phyloP scores from a whole-genome alignment of 2,113 vertebrate genomes.

The Anser brachyrhynchus region DNA sequence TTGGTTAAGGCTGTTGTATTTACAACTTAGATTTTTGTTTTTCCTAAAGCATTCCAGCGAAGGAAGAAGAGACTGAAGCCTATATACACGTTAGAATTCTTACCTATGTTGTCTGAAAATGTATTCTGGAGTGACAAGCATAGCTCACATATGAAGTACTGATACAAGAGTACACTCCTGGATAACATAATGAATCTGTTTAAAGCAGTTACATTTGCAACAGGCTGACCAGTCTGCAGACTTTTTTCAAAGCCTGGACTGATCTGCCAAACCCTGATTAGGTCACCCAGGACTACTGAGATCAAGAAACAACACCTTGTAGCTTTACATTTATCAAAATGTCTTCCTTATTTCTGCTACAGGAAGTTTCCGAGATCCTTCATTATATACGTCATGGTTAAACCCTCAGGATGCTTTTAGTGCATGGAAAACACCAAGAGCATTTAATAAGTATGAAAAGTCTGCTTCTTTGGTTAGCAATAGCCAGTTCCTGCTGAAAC shows the following conservation, averaged over 20 bases:
- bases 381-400: constrained; percentile 91
- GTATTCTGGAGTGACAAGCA: background rate
- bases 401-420: constrained; percentile 76
- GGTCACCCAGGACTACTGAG: background rate
- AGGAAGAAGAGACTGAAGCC: background rate
- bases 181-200: background rate
- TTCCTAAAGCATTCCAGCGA: background rate
- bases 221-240: background rate
- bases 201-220: background rate
- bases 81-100: background rate
- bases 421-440: constrained; percentile 84
- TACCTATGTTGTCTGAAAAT: background rate
- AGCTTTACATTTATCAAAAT: background rate
- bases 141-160: background rate
- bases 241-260: background rate
- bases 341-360: constrained; percentile 6
- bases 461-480: constrained; percentile 92
- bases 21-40: background rate
- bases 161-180: background rate
- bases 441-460: constrained; percentile 93
- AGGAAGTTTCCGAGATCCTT: constrained; percentile 87
- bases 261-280: background rate
- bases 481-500: constrained; percentile 89
- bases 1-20: background rate
- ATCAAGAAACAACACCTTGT: background rate